These are phyloP conservation scores for Porites cylindrica DNA, from an alignment of 92 coral and sea anemone genomes.

Conservation along the genomic window DNA sequence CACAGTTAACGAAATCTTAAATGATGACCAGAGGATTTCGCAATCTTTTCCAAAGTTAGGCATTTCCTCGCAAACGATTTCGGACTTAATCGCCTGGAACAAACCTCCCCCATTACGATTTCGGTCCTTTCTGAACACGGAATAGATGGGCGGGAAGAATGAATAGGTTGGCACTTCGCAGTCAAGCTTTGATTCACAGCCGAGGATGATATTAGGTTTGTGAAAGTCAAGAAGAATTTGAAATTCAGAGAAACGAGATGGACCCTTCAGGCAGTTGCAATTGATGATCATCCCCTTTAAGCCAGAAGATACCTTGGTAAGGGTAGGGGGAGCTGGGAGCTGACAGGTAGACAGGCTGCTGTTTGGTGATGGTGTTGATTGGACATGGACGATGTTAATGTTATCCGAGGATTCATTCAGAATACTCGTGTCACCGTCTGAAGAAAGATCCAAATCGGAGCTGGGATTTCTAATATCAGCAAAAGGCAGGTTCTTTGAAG, in stretches of 20 bases:
- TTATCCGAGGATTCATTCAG: not conserved
- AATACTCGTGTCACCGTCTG: not conserved
- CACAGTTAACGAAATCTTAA: constrained; percentile 22
- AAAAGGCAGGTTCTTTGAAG: not conserved
- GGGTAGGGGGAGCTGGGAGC: constrained; percentile 18
- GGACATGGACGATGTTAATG: constrained; percentile 2
- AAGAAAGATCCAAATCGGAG: no score
- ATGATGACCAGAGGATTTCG: constrained; percentile 50
- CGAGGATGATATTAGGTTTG: no score
- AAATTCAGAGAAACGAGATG: no score
- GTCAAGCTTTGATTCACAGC: no score
- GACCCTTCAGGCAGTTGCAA: no score
- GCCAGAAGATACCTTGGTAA: not conserved
- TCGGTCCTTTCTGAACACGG: no score
- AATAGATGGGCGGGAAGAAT: no score
- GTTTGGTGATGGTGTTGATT: constrained; percentile 17
- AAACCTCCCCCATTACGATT: constrained; percentile 6
- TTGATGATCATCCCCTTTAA: not conserved
- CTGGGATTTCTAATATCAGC: no score
- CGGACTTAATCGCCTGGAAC: constrained; percentile 35
- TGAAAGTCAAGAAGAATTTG: no score
- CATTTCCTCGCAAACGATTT: constrained; percentile 22
- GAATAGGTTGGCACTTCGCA: no score
- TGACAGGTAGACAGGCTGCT: constrained; percentile 23
- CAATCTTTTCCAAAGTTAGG: constrained; percentile 18